Evolutionary conservation across 1,140 invertebrate species (phyloP).

Genomic region (Globodera rostochiensis): DNA sequence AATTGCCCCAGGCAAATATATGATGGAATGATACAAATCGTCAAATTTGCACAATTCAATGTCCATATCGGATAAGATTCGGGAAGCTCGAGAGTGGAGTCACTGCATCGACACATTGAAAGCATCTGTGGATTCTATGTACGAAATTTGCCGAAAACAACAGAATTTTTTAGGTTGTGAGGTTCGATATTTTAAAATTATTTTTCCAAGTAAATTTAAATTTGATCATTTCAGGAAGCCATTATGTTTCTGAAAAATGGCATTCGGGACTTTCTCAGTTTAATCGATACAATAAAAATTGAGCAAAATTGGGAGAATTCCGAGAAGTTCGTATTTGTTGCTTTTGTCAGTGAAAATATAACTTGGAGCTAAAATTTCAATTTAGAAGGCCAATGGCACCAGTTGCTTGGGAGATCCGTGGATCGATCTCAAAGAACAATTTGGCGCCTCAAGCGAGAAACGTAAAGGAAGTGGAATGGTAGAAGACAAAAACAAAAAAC

Average conservation of each 20-base stretch:
- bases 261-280: conserved; percentile 42
- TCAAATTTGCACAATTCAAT: background rate
- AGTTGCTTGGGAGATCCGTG: conserved; percentile 43
- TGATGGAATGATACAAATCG: too few relatives aligned
- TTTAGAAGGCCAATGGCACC: conserved; percentile 41
- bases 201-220: conserved; percentile 8
- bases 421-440: conserved; percentile 19
- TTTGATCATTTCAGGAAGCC: conserved; percentile 38
- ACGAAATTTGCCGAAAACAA: conserved; percentile 35
- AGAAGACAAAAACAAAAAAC: background rate
- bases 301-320: conserved; percentile 49
- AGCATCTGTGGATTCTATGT: conserved; percentile 42
- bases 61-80: conserved; percentile 3
- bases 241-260: conserved; percentile 46
- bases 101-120: conserved; percentile 38
- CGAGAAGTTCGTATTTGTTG: conserved; percentile 44
- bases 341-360: conserved; percentile 15
- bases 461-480: background rate
- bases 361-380: background rate
- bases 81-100: conserved; percentile 40
- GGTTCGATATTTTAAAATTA: conserved; percentile 11
- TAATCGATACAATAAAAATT: conserved; percentile 45
- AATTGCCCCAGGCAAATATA: too few relatives aligned
- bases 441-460: conserved; percentile 1
- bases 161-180: conserved; percentile 39